Evolutionary conservation across 2,113 vertebrate genomes (phyloP).

Genomic region (Oreochromis spilurus): DNA sequence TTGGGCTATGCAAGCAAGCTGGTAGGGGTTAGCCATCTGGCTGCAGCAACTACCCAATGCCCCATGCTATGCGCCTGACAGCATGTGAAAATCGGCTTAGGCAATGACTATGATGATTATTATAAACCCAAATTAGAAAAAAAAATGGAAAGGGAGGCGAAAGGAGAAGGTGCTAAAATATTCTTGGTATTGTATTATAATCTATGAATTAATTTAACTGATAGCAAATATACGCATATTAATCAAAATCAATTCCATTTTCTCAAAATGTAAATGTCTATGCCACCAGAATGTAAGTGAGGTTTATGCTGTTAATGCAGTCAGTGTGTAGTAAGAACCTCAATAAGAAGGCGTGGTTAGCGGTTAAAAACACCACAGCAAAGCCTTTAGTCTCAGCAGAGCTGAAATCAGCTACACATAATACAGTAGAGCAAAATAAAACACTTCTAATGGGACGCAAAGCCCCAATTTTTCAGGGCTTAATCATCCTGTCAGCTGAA

Average conservation of each 20-base stretch:
- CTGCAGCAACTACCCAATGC: slow-evolving; percentile 32
- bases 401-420: neutral
- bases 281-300: neutral
- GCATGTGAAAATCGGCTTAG: slow-evolving; percentile 65
- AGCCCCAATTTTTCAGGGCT: slow-evolving; percentile 23
- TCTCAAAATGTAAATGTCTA: neutral
- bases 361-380: neutral
- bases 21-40: slow-evolving; percentile 77
- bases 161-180: neutral
- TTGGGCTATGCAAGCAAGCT: slow-evolving; percentile 77
- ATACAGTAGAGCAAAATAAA: slow-evolving; percentile 73
- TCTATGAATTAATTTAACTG: neutral
- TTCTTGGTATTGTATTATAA: neutral
- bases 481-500: slow-evolving; percentile 50
- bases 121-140: slow-evolving; percentile 12
- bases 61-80: slow-evolving; percentile 64
- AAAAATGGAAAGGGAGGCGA: neutral
- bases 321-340: neutral
- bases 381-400: neutral
- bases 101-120: slow-evolving; percentile 33
- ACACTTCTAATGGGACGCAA: slow-evolving; percentile 12
- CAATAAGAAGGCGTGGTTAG: neutral
- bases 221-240: neutral
- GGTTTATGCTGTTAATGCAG: neutral
- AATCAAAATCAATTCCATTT: neutral